Percentiles rank a stretch among this genome's conserved stretches.
These are phyloP conservation scores for Semicossyphus pulcher DNA, from an alignment of 2,113 vertebrate species.

Conservation along the genomic window DNA sequence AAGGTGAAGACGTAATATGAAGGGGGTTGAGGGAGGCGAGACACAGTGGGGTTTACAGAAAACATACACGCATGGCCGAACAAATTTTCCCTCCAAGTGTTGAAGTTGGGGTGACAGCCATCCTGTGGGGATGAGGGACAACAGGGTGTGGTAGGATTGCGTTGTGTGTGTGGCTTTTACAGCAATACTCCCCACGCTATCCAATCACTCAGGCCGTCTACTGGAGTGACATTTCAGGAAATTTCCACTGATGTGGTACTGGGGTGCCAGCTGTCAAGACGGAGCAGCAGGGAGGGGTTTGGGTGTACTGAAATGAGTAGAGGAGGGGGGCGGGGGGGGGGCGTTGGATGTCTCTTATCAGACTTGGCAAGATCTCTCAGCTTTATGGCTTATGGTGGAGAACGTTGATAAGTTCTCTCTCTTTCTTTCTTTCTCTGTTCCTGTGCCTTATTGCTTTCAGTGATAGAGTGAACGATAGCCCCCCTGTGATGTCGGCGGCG, in stretches of 20 bases:
- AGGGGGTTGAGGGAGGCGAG: conserved; percentile 26
- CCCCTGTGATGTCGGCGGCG: conserved; percentile 46
- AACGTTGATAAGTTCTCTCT: conserved; percentile 61
- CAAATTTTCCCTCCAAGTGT: conserved; percentile 48
- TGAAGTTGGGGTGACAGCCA: conserved; percentile 61
- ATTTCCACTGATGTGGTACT: conserved; percentile 74
- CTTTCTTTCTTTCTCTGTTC: conserved; percentile 39
- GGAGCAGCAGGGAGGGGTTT: conserved; percentile 39
- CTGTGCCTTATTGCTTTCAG: conserved; percentile 60
- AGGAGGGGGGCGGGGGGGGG: conserved; percentile 9
- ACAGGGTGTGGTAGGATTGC: conserved; percentile 42
- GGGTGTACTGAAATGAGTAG: conserved; percentile 43
- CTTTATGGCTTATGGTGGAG: conserved; percentile 52
- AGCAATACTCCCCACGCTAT: conserved; percentile 40
- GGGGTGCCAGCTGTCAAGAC: conserved; percentile 70
- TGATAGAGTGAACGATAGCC: conserved; percentile 48
- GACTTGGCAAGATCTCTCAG: conserved; percentile 61
- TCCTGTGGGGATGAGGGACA: conserved; percentile 51
- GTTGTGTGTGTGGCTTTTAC: conserved; percentile 42
- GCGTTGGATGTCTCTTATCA: conserved; percentile 70
- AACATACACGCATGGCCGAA: conserved; percentile 45
- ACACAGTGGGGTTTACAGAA: conserved; percentile 34
- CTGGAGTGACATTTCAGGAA: conserved; percentile 75
- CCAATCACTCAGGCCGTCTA: conserved; percentile 54
- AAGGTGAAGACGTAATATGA: conserved; percentile 52